Percentiles rank a stretch among this genome's conserved stretches.
These are phyloP conservation scores for Parambassis ranga DNA, from an alignment of 2,797 vertebrate species.

Conservation along the genomic window DNA sequence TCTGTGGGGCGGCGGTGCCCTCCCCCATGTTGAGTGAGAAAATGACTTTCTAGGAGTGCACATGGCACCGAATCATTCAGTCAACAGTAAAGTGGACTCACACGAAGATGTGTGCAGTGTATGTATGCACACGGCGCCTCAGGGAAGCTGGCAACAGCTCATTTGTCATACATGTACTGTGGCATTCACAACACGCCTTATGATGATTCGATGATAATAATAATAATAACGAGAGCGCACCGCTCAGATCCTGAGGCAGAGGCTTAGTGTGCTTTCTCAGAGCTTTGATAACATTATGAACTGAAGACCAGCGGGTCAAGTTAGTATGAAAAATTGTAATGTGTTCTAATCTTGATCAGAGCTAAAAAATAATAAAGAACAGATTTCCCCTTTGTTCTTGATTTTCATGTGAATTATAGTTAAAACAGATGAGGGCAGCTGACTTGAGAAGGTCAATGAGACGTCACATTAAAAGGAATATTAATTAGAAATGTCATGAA, in stretches of 20 bases:
- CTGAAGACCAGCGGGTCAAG: neutral
- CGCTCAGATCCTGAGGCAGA: constrained; percentile 39
- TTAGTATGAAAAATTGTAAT: neutral
- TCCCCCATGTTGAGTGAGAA: constrained; percentile 18
- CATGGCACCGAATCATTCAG: constrained; percentile 40
- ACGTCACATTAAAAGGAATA: neutral
- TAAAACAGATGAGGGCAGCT: neutral
- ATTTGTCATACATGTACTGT: constrained; percentile 47
- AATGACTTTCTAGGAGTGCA: constrained; percentile 44
- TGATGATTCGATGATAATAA: constrained; percentile 61
- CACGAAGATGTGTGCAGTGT: constrained; percentile 8
- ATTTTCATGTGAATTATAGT: neutral
- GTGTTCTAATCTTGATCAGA: neutral
- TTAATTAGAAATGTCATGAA: neutral
- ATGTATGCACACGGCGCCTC: constrained; percentile 13
- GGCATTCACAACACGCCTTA: constrained; percentile 56
- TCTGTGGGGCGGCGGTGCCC: neutral
- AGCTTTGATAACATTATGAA: constrained; percentile 17
- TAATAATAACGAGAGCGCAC: constrained; percentile 45
- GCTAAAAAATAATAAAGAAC: neutral
- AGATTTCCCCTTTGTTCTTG: neutral
- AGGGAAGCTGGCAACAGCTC: constrained; percentile 32
- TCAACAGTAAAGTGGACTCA: constrained; percentile 40
- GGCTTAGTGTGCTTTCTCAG: constrained; percentile 1
- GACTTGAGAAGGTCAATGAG: neutral